Evolutionary conservation across 2,888 invertebrate genomes (phyloP), one percentile per base, ranked within the genome.

Genomic region (Bursaphelenchus okinawaensis): DNA sequence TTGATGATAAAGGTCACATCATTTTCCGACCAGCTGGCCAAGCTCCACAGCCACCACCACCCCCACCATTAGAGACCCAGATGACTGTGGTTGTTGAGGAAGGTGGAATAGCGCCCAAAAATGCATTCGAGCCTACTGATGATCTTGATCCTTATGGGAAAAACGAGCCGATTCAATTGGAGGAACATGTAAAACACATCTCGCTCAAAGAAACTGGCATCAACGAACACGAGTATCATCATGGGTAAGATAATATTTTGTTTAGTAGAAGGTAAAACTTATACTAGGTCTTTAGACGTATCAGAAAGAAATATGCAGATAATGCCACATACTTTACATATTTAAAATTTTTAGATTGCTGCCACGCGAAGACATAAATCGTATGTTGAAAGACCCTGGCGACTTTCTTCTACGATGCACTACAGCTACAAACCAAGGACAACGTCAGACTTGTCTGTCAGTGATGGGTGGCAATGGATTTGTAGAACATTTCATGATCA

Each of bases 391-490:
- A 31, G 27, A 65, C 4, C 28, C 27, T 28, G 65, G 65, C 26
- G 65, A 65, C 24, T 65, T 52, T 22, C 60, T 60, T 26, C 61
- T 65, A 16, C 61, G 65, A n/a, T 55, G 31, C 9, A 65, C 65
- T 23, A 40, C 60, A 31, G 52, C 62, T 19, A 28, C 19, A 3
- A 54, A 40, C 20, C 55, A 55, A 8, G 23, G 23, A 19, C 50
- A 62, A 54, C 62, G 65, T 12, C 52, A 66, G 66, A 55, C 29
- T 24, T 66, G 66, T 28, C 26, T 66, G 26, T 66, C 65, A 12
- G 66, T 66, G n/a, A 27, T n/a, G 16, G 65, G 66, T 57, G 51
- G 6, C 19, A 40, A n/a, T 16, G 55, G 52, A 19, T 6, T 29
- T 16, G 22, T 56, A 1, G 56, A 52, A 16, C 66, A 66, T 55